Evolutionary conservation across 2,888 invertebrate genomes (phyloP), one percentile per base, ranked within the genome.

Genomic region (Acholoe squamosa): DNA sequence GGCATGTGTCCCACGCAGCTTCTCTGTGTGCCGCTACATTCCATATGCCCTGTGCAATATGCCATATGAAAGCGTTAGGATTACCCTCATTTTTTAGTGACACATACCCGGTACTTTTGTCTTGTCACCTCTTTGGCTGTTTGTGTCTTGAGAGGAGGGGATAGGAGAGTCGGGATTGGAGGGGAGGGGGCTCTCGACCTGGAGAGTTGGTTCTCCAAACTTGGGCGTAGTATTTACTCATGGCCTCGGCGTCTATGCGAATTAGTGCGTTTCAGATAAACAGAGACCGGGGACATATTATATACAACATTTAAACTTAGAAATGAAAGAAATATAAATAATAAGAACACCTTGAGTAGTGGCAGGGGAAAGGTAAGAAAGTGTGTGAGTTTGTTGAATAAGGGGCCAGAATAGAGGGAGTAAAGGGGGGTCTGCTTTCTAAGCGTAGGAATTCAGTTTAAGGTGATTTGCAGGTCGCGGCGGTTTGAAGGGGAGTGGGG

Each of bases 201-300:
- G n/a, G n/a, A 25, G 10, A 61, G 76, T 76, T 76, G 14, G 25
- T 25, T 25, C 28, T n/a, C 76, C 61, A 43, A 43, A 14, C n/a
- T n/a, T n/a, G n/a, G n/a, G n/a, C 61, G 3, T n/a, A 61, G 61
- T n/a, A n/a, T 61, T n/a, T n/a, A 19, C 61, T 61, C 61, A n/a
- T n/a, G 19, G 61, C 22, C 25, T 76, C 25, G 14, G 28, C 76
- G 14, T 16, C 3, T 25, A 5, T 34, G 52, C 84, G 84, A 43
- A 84, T 84, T 84, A 84, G 84, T 84, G n/a, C 22, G 84, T 84
- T 52, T 84, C 51, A 19, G 43, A 84, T 84, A 52, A 84, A 52
- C 43, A 25, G 25, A 84, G 5, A 14, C 76, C 76, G 31, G 28
- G 76, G 31, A 25, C 76, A 31, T 76, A n/a, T n/a, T n/a, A n/a